Percentiles rank a stretch among this genome's conserved stretches.
phyloP scores from a whole-genome alignment of 2,113 vertebrate genomes.

The Ictalurus punctatus region DNA sequence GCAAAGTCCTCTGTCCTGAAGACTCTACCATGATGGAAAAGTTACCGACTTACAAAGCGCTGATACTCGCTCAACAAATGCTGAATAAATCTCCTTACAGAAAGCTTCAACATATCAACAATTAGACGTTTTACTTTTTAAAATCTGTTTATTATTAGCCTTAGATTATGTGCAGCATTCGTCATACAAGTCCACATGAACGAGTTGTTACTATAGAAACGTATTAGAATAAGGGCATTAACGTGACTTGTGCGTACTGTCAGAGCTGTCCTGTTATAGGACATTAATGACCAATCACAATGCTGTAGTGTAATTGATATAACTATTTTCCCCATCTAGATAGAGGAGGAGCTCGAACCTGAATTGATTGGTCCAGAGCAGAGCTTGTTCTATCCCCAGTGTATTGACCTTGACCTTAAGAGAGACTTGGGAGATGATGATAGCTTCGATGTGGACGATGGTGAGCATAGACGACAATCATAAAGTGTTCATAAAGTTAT shows the following conservation, averaged over 20 bases:
- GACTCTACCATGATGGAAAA: background rate
- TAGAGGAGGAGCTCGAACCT: slow-evolving; percentile 73
- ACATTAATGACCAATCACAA: background rate
- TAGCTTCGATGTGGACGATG: slow-evolving; percentile 79
- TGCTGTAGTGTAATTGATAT: background rate
- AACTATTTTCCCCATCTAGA: slow-evolving; percentile 55
- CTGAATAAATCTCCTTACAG: background rate
- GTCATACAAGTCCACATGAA: background rate
- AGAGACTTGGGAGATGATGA: slow-evolving; percentile 76
- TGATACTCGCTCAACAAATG: background rate
- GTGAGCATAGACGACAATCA: slow-evolving; percentile 64
- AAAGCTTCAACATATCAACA: background rate
- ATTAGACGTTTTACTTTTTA: background rate
- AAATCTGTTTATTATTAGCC: background rate
- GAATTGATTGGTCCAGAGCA: slow-evolving; percentile 80
- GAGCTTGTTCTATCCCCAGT: slow-evolving; percentile 78
- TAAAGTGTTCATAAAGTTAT: background rate
- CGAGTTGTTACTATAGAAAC: background rate
- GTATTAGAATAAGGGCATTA: background rate
- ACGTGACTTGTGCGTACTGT: background rate
- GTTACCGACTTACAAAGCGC: background rate
- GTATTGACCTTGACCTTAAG: slow-evolving; percentile 77
- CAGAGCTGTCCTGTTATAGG: background rate
- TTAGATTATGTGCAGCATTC: background rate
- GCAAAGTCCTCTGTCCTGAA: background rate